These are phyloP conservation scores for Rhabditoides inermis DNA, from an alignment of 2,888 invertebrate genomes.

Conservation along the genomic window DNA sequence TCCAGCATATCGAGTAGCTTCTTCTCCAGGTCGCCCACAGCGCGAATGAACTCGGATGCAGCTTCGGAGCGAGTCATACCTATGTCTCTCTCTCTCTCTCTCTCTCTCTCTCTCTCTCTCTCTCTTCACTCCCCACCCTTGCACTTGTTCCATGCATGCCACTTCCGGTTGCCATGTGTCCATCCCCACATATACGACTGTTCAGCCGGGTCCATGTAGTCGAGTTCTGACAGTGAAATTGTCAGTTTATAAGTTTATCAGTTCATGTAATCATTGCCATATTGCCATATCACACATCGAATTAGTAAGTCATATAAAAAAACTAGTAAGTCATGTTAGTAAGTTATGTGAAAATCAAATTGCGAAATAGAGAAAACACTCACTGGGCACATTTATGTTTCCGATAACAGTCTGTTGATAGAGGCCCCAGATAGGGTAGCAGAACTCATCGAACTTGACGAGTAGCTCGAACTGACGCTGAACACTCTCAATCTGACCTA, in stretches of 20 bases:
- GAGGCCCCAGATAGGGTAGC: slow-evolving; percentile 9
- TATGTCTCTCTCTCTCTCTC: slow-evolving; percentile 5
- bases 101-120: not conserved
- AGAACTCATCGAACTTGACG: slow-evolving; percentile 11
- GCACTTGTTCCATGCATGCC: slow-evolving; percentile 19
- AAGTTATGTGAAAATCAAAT: too few species aligned
- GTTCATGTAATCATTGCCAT: too few species aligned
- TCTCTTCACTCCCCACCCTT: too few species aligned
- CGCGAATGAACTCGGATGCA: slow-evolving; percentile 7
- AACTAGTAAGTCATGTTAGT: too few species aligned
- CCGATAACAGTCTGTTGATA: slow-evolving; percentile 13
- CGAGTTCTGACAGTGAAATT: slow-evolving; percentile 4
- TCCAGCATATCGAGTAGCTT: slow-evolving; percentile 8
- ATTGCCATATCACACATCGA: too few species aligned
- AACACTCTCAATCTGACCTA: not conserved
- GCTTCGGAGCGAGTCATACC: slow-evolving; percentile 11
- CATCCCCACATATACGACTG: slow-evolving; percentile 18
- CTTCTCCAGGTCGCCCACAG: slow-evolving; percentile 4
- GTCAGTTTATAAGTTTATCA: too few species aligned
- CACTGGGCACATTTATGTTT: slow-evolving; percentile 11
- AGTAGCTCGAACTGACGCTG: slow-evolving; percentile 9
- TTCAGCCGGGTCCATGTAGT: slow-evolving; percentile 15
- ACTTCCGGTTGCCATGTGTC: slow-evolving; percentile 14
- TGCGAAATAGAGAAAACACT: not conserved
- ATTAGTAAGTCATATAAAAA: too few species aligned